Evolutionary conservation across 2,888 invertebrate genomes (phyloP), one percentile per base, ranked within the genome.

Genomic region (Pseudeuparius sepicola): DNA sequence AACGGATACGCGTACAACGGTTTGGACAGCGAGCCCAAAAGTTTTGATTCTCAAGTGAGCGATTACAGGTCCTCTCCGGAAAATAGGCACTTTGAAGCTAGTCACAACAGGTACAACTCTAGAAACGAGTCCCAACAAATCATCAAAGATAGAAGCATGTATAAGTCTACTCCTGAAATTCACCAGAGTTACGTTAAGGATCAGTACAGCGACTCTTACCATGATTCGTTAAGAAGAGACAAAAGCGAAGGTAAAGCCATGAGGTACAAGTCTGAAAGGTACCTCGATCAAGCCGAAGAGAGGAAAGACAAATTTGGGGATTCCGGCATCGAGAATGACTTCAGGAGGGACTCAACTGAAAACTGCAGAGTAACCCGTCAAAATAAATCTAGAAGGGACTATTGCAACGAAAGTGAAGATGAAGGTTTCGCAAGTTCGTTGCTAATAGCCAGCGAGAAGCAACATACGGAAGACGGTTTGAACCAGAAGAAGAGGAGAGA

Each of bases 311-410:
- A 75, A 34, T 64, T 78, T 32, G 78, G 75, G 2, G 84, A 85
- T 61, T 85, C 84, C 0, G 84, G 85, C 1, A 84, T 84, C 43
- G 84, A 84, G 53, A 83, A 84, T 46, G 84, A 85, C 57, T 47
- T 50, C 50, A 70, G 81, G 32, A 71, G 81, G 42, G 81, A 82
- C 49, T 79, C 80, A 1, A 65, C 63, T 47, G 66, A 57, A 55
- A 65, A 50, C 55, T 65, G 42, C 54, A 60, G 36, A 39, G 47
- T 42, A 2, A 30, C 46, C 9, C 42, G 49, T 14, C 42, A 44
- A 4, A 36, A 36, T 4, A 52, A 51, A 26, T 44, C 47, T n/a
- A 48, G 51, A 17, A 45, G 52, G 3, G 54, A 57, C 24, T 50
- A 49, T 23, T 62, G 60, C 46, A 67, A 70, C 42, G 76, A 75